Conservation (phyloP, 1,140 invertebrate genomes). For the Drosophila kepulauana region DNA sequence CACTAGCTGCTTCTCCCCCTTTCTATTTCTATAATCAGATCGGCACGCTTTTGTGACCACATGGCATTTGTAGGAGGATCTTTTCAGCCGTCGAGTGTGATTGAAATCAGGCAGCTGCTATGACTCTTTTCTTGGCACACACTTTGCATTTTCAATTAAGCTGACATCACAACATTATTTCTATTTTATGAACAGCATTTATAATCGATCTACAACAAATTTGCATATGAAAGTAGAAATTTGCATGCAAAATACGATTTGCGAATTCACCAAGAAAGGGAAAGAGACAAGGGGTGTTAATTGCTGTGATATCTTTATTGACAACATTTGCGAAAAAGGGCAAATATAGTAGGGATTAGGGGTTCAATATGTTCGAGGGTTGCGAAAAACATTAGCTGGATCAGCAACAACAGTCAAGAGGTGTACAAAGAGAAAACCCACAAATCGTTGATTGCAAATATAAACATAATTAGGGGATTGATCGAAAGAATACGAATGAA, state of each 20-base stretch:
- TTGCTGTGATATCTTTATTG: conserved; percentile 57
- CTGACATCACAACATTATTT: conserved; percentile 49
- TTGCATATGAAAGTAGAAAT: conserved; percentile 29
- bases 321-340: conserved; percentile 44
- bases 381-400: conserved; percentile 23
- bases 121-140: conserved; percentile 26
- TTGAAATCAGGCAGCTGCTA: conserved; percentile 69
- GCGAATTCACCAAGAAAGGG: conserved; percentile 28
- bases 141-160: conserved; percentile 39
- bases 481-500: conserved; percentile 30
- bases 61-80: conserved; percentile 39
- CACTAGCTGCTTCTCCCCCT: conserved; percentile 9
- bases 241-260: conserved; percentile 54
- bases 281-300: conserved; percentile 58
- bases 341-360: conserved; percentile 25
- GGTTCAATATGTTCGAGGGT: conserved; percentile 1
- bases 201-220: conserved; percentile 43
- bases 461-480: conserved; percentile 56
- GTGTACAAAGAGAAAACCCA: conserved; percentile 58
- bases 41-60: conserved; percentile 63
- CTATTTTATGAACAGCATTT: conserved; percentile 20
- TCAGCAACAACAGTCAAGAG: conserved; percentile 59
- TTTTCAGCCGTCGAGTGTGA: conserved; percentile 28
- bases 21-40: conserved; percentile 23
- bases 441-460: conserved; percentile 63